Evolutionary conservation across 2,113 vertebrate species (phyloP), one percentile per base, ranked within the genome.

Genomic region (Perca schrenkii): DNA sequence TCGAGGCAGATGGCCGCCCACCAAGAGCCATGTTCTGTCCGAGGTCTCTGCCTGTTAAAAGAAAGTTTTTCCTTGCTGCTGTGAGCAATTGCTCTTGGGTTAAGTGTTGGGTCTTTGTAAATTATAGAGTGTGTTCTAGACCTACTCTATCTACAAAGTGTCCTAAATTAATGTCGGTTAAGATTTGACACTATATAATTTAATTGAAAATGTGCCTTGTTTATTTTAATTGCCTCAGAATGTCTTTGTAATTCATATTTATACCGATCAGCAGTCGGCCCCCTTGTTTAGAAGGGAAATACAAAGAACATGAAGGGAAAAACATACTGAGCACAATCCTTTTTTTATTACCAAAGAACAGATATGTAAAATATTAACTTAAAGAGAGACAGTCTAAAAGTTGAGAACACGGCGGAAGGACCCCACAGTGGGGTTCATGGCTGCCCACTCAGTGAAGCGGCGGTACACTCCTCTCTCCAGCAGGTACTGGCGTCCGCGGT

Each of bases 391-490:
- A 4, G 16, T 80, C 34, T 89, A 88, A 53, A 57, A 58, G 61
- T 63, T 68, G 5, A 15, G n/a, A 52, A 86, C 22, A 0, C 77
- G 58, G 15, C 83, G 69, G 66, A 90, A 66, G 49, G 93, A 94
- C 2, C 89, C 91, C 43, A 93, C 87, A 1, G 2, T 74, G 66
- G 92, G 80, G 28, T 64, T 79, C 56, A 78, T 56, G 49, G 88
- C 91, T 1, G 78, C 86, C 92, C 91, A 93, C 66, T 93, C 91
- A 0, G 54, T 73, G 71, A 62, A 88, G 63, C 86, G 78, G 5
- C 79, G 71, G 79, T 90, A 93, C 78, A 91, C 80, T 49, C 92
- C 92, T 25, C 25, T 86, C 53, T 89, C 90, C 83, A 94, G 86
- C 53, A 93, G 74, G 63, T 89, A 83, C 77, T 90, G 89, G 4